These are phyloP conservation scores for Trachemys scripta DNA, from an alignment of 2,113 vertebrate genomes.

Conservation along the genomic window DNA sequence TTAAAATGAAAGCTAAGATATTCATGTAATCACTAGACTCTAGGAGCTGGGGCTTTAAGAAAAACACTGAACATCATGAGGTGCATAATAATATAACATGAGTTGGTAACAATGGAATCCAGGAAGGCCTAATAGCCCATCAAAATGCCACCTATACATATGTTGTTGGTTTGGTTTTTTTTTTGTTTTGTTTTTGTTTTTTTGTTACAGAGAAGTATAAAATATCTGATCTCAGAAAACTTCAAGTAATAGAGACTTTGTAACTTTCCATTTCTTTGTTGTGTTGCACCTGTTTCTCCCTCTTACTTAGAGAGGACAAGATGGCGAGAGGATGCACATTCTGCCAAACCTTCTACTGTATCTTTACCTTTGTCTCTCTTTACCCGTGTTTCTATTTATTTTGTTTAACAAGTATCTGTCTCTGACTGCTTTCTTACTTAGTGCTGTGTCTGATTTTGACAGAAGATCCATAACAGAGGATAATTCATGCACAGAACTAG, in stretches of 20 bases:
- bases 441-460: not conserved
- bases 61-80: not conserved
- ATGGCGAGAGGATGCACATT: slow-evolving; percentile 21
- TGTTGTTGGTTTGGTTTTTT: too few species aligned
- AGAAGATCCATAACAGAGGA: slow-evolving; percentile 29
- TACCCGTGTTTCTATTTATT: slow-evolving; percentile 38
- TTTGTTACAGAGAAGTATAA: not conserved
- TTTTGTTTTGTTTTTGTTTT: not conserved
- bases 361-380: slow-evolving; percentile 46
- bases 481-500: not conserved
- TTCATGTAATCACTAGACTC: not conserved
- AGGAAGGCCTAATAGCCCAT: not conserved
- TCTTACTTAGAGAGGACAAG: slow-evolving; percentile 52
- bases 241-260: not conserved
- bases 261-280: not conserved
- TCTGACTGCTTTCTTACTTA: slow-evolving; percentile 25
- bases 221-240: not conserved
- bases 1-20: not conserved
- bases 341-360: slow-evolving; percentile 15
- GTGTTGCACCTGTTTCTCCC: not conserved
- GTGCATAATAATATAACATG: not conserved
- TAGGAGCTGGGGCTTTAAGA: not conserved
- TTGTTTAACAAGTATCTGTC: slow-evolving; percentile 32
- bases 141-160: fast-evolving
- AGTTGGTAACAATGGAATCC: not conserved